phyloP scores from a whole-genome alignment of 2,888 invertebrate genomes.

The Ferrisia virgata region DNA sequence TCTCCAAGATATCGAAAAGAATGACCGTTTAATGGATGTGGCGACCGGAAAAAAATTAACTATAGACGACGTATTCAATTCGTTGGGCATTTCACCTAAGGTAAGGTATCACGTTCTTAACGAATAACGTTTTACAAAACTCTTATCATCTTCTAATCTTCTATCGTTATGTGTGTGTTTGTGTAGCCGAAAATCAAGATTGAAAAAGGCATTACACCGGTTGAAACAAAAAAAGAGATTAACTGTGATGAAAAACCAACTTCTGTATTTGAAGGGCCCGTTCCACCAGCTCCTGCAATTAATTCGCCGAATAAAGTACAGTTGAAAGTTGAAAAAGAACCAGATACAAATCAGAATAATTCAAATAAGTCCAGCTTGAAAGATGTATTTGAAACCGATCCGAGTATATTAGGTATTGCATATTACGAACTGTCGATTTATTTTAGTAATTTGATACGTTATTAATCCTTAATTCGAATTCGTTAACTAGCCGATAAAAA shows the following conservation, averaged over 20 bases:
- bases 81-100: conserved; percentile 12
- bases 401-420: neutral
- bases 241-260: neutral
- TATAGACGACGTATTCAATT: conserved; percentile 34
- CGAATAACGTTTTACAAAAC: neutral
- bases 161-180: neutral
- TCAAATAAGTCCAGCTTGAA: neutral
- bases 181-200: neutral
- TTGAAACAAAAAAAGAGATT: neutral
- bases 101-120: neutral
- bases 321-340: neutral
- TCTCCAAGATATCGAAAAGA: neutral
- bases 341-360: neutral
- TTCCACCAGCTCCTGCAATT: neutral
- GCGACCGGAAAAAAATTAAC: conserved; percentile 1
- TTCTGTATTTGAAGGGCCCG: neutral
- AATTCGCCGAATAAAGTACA: neutral
- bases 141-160: neutral
- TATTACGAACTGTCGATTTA: neutral
- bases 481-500: neutral
- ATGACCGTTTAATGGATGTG: neutral
- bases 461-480: neutral
- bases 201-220: neutral
- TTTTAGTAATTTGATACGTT: neutral
- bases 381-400: neutral